Base-by-base conservation (phyloP, 2,888 invertebrate species). In the Embidobia sp. region DNA sequence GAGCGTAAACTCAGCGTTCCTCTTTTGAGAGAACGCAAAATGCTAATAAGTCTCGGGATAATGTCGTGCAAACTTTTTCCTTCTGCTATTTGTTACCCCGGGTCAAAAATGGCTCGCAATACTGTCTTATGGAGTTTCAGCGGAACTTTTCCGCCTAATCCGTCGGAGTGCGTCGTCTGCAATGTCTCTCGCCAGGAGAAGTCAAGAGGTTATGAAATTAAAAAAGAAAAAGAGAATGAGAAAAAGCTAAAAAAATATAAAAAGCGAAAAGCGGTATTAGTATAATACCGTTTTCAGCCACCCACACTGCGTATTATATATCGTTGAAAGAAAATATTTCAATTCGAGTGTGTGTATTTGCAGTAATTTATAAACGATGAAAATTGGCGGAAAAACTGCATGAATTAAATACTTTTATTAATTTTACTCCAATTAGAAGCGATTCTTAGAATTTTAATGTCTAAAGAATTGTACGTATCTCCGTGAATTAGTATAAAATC, bases 101-200 rank as follows among this genome's bases (percentile, higher is more conserved):
- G 40, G 53, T 59, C 74, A 66, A 64, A 73, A 73, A 49, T 59
- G 49, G 19, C 35, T 57, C 33, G 73, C 73, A 49, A 59, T 57
- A 63, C 48, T 26, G 29, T 73, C 40, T 55, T 49, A 44, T 29
- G 44, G 40, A 66, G 61, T 53, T 74, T 53, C 22, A n/a, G 18
- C 16, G 16, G 42, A 72, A 72, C 44, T 66, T 67, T 74, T 74
- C 48, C 55, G 37, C 48, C 51, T 63, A 63, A 75, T 75, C 61
- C 63, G 37, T 40, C 42, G 48, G 26, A 61, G 67, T 61, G 61
- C 46, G 67, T 75, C 42, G 53, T 69, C 67, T 63, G 55, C 55
- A 49, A 3, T 75, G 67, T 69, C 55, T 69, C 55, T 48, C 22
- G 11, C 11, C 27, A 11, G 16, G n/a, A 46, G 37, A 59, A 61